Percentiles rank a stretch among this genome's conserved stretches.
Conservation (phyloP, 2,797 vertebrate genomes). For the Coreius guichenoti region DNA sequence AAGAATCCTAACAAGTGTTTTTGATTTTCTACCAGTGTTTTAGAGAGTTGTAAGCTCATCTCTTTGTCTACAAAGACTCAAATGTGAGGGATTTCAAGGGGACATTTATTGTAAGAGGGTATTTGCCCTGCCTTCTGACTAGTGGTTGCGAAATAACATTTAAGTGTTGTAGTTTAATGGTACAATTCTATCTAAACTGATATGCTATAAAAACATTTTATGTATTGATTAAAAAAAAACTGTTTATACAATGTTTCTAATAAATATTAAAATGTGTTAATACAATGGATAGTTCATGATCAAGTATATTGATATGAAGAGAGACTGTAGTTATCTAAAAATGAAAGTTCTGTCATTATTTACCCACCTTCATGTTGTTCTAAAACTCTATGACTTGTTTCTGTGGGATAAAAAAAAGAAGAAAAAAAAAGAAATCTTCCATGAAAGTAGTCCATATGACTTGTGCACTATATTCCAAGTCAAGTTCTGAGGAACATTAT, state of each 20-base stretch:
- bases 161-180: conserved; percentile 5
- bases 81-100: conserved; percentile 19
- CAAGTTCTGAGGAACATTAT: neutral
- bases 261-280: neutral
- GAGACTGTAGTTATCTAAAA: neutral
- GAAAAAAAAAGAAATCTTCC: neutral
- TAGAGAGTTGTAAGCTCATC: conserved; percentile 29
- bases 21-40: conserved; percentile 73
- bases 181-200: neutral
- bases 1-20: conserved; percentile 74
- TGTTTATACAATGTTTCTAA: too few species aligned
- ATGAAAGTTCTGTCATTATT: too few species aligned
- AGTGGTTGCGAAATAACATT: neutral
- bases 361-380: too few species aligned
- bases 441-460: neutral
- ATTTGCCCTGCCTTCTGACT: conserved; percentile 16
- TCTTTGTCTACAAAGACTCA: conserved; percentile 34
- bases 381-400: neutral
- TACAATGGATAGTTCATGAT: neutral
- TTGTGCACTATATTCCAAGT: neutral
- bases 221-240: neutral
- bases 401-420: neutral
- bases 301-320: conserved; percentile 9
- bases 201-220: neutral
- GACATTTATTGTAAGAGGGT: neutral